Conservation (phyloP, 2,113 vertebrate genomes). For the Thamnaconus septentrionalis region DNA sequence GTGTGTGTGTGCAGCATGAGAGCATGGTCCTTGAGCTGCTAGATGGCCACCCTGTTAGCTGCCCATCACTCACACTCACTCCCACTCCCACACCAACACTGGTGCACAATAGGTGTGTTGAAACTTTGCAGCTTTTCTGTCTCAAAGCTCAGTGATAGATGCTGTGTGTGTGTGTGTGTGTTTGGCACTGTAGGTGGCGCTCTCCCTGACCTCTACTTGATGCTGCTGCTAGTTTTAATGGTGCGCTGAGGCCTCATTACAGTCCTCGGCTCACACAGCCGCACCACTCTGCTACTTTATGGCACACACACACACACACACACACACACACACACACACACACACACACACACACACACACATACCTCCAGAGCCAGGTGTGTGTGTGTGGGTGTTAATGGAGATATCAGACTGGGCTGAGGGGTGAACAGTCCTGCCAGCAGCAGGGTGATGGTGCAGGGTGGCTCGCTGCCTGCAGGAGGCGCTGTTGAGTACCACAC, state of each 20-base stretch:
- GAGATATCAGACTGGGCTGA: slow-evolving; percentile 64
- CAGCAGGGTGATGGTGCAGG: too few relatives aligned
- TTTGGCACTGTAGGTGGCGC: slow-evolving; percentile 63
- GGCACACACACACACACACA: slow-evolving; percentile 33
- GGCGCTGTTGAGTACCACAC: too few relatives aligned
- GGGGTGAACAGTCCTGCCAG: slow-evolving; percentile 34
- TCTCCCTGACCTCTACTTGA: slow-evolving; percentile 71
- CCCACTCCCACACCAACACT: slow-evolving; percentile 31
- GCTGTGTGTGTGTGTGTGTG: slow-evolving; percentile 26
- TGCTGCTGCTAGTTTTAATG: slow-evolving; percentile 71
- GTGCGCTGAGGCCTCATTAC: slow-evolving; percentile 76
- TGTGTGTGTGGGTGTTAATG: slow-evolving; percentile 64
- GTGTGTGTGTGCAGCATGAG: too few relatives aligned
- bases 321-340: slow-evolving; percentile 37
- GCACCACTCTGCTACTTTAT: slow-evolving; percentile 47
- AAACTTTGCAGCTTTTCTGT: slow-evolving; percentile 38
- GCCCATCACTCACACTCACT: slow-evolving; percentile 29
- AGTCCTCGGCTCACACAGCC: slow-evolving; percentile 60
- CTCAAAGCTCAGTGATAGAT: slow-evolving; percentile 44
- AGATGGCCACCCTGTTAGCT: slow-evolving; percentile 35
- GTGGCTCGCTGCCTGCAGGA: too few relatives aligned
- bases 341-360: slow-evolving; percentile 33
- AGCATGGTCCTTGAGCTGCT: slow-evolving; percentile 37
- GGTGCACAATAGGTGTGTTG: slow-evolving; percentile 39
- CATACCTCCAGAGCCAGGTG: slow-evolving; percentile 31